These are phyloP conservation scores for Nothocercus julius DNA, from an alignment of 2,113 vertebrate species.

Conservation along the genomic window DNA sequence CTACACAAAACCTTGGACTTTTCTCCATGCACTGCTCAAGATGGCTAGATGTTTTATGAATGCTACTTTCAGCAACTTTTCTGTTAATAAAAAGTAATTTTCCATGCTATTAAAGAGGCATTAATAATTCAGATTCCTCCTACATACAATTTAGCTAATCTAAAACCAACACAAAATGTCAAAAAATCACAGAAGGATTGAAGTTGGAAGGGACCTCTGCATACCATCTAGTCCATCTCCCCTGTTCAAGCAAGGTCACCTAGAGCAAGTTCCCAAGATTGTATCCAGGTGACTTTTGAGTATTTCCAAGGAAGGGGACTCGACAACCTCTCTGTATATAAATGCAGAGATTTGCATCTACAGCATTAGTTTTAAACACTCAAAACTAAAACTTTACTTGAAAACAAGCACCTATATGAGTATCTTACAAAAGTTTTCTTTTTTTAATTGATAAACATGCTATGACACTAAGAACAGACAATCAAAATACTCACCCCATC, in stretches of 20 bases:
- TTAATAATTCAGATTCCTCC: not conserved
- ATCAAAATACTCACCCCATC: conserved; percentile 82
- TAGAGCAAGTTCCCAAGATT: not conserved
- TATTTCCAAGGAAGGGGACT: not conserved
- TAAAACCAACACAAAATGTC: not conserved
- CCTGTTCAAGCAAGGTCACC: not conserved
- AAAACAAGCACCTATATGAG: not conserved
- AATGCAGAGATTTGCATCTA: not conserved
- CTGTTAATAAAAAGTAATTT: not conserved
- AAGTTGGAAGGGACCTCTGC: not conserved
- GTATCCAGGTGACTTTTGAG: not conserved
- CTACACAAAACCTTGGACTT: not conserved
- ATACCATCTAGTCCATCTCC: not conserved
- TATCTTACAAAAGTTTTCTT: rapidly evolving
- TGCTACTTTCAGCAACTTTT: rapidly evolving
- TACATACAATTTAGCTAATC: not conserved
- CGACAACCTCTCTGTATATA: not conserved
- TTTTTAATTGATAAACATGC: rapidly evolving
- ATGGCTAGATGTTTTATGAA: not conserved
- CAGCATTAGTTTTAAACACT: not conserved
- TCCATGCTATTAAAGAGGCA: not conserved
- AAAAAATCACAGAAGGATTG: not conserved
- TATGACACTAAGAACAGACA: not conserved
- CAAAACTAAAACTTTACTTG: not conserved
- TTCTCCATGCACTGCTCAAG: not conserved